Evolutionary conservation across 1,140 invertebrate species (phyloP).

Genomic region (Eciton burchellii): DNA sequence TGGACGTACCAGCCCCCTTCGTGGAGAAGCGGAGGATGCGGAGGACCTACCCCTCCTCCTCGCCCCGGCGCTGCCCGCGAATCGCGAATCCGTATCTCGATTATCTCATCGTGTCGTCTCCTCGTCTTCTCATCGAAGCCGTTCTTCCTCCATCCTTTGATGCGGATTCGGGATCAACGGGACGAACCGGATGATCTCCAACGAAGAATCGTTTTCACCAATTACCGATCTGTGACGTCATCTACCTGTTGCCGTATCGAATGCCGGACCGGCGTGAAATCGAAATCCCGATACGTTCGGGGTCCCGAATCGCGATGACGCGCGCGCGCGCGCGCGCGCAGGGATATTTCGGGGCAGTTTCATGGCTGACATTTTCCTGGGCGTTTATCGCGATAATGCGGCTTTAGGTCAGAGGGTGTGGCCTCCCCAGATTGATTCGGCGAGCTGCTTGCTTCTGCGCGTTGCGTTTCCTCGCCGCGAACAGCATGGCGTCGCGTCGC

Average conservation of each 20-base stretch:
- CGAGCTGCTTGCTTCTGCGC: slow-evolving; percentile 80
- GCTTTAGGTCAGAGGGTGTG: slow-evolving; percentile 85
- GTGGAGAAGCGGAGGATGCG: slow-evolving; percentile 36
- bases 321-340: background rate
- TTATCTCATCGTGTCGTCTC: slow-evolving; percentile 4
- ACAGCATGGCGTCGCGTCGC: slow-evolving; percentile 79
- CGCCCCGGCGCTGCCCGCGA: background rate
- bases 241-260: too few species aligned
- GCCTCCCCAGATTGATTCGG: slow-evolving; percentile 83
- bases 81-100: background rate
- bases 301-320: background rate
- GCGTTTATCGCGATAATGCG: slow-evolving; percentile 77
- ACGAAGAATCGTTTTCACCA: too few species aligned
- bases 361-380: slow-evolving; percentile 77
- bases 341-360: slow-evolving; percentile 34
- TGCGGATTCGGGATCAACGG: too few species aligned
- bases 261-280: slow-evolving; percentile 9
- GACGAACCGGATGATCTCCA: too few species aligned
- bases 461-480: slow-evolving; percentile 77
- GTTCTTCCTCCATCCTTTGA: too few species aligned
- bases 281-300: slow-evolving; percentile 6
- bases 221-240: too few species aligned
- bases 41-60: slow-evolving; percentile 20
- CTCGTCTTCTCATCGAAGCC: background rate
- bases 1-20: slow-evolving; percentile 62